Evolutionary conservation across 1,140 invertebrate genomes (phyloP), one percentile per base, ranked within the genome.

Genomic region (Magallana gigas): DNA sequence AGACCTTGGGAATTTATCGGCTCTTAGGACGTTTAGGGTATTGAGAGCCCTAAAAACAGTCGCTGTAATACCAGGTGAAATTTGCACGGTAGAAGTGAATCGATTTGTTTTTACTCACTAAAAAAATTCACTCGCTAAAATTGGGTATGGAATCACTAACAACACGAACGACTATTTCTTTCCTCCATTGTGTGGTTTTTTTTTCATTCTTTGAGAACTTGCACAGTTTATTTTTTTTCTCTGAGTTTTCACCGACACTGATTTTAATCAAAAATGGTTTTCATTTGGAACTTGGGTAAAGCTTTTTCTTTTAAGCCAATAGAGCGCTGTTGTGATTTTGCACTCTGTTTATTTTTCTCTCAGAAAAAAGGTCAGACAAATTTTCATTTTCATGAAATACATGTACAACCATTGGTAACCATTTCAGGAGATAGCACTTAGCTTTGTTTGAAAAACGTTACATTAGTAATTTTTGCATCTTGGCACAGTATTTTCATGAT

Each of bases 21-120:
- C 98, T 23, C 95, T 99, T 91, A 96, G 98, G 93, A 99, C 98
- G 64, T 99, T 99, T 95, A 96, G 98, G 91, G 98, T 99, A 86
- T 95, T 99, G 90, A 96, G 98, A 95, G 98, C 98, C 56, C 96
- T 99, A 88, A 99, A 99, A 96, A 99, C 98, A 90, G 98, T 99
- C 92, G 98, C 98, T 91, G 99, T 99, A 92, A 97, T 99, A 96
- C 98, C 98, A 95, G 98, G 98, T 98, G 95, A 87, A 60, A 62
- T 83, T 83, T 57, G 81, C 57, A 58, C 81, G 57, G 8, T 57
- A 83, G 68, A 76, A 18, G 68, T 76, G 68, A 36, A 18, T 76
- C 36, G 36, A 48, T 76, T 62, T 12, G 11, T 62, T 62, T 76
- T 76, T 36, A 76, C 68, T 76, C 68, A 76, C 68, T 23, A 29